phyloP scores from a whole-genome alignment of 2,888 invertebrate species.

The Antheraea yamamai region DNA sequence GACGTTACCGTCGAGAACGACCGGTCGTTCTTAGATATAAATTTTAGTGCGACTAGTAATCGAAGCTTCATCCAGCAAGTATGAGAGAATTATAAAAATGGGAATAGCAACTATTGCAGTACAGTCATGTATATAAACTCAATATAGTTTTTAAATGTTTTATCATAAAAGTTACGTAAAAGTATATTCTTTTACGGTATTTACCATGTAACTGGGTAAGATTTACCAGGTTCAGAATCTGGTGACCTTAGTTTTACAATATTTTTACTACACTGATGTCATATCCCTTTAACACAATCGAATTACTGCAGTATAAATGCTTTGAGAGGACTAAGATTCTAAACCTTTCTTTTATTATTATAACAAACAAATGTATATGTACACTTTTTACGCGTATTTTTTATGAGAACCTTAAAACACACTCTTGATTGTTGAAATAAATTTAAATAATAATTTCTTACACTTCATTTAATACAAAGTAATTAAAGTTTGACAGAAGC shows the following conservation, averaged over 20 bases:
- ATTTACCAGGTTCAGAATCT: neutral
- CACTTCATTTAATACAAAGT: too few relatives aligned
- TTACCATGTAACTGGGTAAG: neutral
- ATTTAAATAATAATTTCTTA: too few relatives aligned
- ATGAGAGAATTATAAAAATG: too few relatives aligned
- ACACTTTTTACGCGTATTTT: too few relatives aligned
- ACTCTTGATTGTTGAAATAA: too few relatives aligned
- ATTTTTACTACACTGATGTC: neutral
- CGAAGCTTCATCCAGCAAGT: too few relatives aligned
- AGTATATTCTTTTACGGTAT: neutral
- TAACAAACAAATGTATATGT: too few relatives aligned
- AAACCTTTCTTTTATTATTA: neutral
- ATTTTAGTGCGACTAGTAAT: too few relatives aligned
- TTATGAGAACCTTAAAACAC: too few relatives aligned
- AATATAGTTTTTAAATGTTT: neutral
- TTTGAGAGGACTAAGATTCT: neutral
- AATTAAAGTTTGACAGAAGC: neutral
- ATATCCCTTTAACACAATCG: conserved; percentile 16
- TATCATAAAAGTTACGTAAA: neutral
- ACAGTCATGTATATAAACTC: neutral
- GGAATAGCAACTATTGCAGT: too few relatives aligned
- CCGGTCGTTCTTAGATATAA: too few relatives aligned
- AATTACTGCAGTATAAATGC: conserved; percentile 5
- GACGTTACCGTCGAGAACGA: too few relatives aligned
- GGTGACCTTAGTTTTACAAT: neutral